Base-by-base conservation (phyloP, 2,113 vertebrate genomes). In the Sinocyclocheilus rhinocerous region DNA sequence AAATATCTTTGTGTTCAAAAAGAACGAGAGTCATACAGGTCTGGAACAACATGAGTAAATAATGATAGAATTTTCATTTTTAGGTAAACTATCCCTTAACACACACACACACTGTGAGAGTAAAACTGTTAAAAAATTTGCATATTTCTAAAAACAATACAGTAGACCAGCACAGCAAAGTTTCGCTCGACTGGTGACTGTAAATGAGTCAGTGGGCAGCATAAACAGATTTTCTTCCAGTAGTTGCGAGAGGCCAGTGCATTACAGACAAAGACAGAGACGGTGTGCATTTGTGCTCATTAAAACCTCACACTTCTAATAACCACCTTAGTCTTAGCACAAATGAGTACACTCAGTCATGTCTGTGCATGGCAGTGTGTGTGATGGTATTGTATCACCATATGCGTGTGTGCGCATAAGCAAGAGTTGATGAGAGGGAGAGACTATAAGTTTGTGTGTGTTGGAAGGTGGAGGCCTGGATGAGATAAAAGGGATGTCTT, bases 321-420 rank as follows among this genome's bases (percentile, higher is more conserved):
- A 84, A 90, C 91, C 90, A 89, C 50, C 84, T 88, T 87, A 85
- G 91, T 89, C 92, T 87, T 89, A 55, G 84, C 85, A 77, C 24
- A 90, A 92, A 91, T 73, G 73, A 91, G 91, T 84, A 89, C 84
- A 89, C 59, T 67, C 61, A 82, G 76, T 72, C 70, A 73, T 88
- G 52, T 70, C 22, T 83, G 83, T 29, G 70, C 59, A 86, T 59
- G 77, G 24, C 59, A 59, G 81, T 55, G 65, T 70, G 85, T 67
- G 78, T 65, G 72, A 50, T 82, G 22, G 61, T 50, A 26, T 55
- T 69, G 1, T 22, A 29, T 52, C n/a, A 9, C 22, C 3, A 48
- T 45, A 48, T 52, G 76, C 18, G 48, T 77, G n/a, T 59, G 42
- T 1, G 39, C 42, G 13, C 52, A 45, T 77, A 77, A 59, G 88